Base-by-base conservation (phyloP, 2,113 vertebrate genomes). In the Indicator maculatus region DNA sequence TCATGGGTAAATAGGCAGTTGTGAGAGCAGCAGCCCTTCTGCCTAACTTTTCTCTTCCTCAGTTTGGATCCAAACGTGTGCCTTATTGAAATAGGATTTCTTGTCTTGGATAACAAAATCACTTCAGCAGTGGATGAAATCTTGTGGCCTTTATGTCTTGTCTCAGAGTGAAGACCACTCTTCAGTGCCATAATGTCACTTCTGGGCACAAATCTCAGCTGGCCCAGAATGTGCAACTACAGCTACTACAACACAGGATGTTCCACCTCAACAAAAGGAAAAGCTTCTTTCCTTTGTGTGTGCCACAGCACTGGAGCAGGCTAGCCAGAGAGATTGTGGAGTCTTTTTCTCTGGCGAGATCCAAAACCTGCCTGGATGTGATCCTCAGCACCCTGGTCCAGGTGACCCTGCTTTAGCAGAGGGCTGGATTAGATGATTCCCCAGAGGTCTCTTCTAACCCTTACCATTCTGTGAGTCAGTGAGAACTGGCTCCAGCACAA, bases 21-120 rank as follows among this genome's bases (percentile, higher is more conserved):
- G 0, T 8, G 44, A 36, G 41, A 41, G 16, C 18, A 28, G 41
- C 3, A 61, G 87, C 31, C 27, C 16, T 86, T 60, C n/a, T 93
- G 60, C 85, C 47, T 55, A 7, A n/a, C 33, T 30, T 61, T 30
- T 61, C 10, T 8, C 66, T 76, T 60, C 18, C 26, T 67, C 12
- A 5, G 58, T 14, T 38, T 45, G 24, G 41, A 65, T 64, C 60
- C 1, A 1, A 90, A 71, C 23, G 8, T 1, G 33, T 90, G 76
- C 88, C 91, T 95, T 93, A 76, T 2, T 45, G 75, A 91, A 93
- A 73, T 20, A 66, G 89, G 38, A 26, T 89, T 93, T 64, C 26
- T 80, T 39, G 6, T 73, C 74, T 81, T 80, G 3, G 61, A 16
- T 21, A 69, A 73, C 44, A 66, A 85, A 95, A 52, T 56, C 39